These are phyloP conservation scores for Corapipo altera DNA, from an alignment of 2,113 vertebrate species.

Conservation along the genomic window DNA sequence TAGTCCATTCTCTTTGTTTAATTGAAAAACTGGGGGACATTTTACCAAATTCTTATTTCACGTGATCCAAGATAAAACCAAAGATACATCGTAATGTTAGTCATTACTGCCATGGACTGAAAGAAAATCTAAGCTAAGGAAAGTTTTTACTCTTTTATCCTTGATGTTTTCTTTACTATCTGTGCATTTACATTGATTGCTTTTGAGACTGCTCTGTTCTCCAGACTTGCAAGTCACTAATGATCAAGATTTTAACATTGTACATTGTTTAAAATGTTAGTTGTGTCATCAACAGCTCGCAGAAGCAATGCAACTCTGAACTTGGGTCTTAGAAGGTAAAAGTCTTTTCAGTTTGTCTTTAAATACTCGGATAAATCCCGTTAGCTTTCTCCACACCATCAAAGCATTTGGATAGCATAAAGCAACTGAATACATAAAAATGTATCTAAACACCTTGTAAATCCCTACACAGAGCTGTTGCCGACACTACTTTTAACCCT, in stretches of 20 bases:
- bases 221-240: background rate
- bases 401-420: slow-evolving; percentile 70
- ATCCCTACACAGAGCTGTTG: slow-evolving; percentile 64
- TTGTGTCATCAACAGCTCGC: background rate
- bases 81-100: background rate
- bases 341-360: slow-evolving; percentile 53
- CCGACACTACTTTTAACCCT: slow-evolving; percentile 67
- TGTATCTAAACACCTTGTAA: slow-evolving; percentile 72
- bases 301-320: slow-evolving; percentile 5
- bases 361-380: slow-evolving; percentile 62
- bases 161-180: background rate
- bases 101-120: background rate
- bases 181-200: background rate
- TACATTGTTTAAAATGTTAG: background rate
- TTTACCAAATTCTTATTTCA: background rate
- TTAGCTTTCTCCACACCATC: slow-evolving; percentile 44
- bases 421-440: slow-evolving; percentile 70
- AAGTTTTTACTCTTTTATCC: background rate
- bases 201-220: background rate
- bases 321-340: slow-evolving; percentile 58
- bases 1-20: background rate
- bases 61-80: background rate
- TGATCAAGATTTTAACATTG: background rate
- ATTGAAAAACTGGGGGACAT: background rate
- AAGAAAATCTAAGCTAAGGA: background rate